Evolutionary conservation across 1,140 invertebrate species (phyloP), one percentile per base, ranked within the genome.

Genomic region (Atta cephalotes): DNA sequence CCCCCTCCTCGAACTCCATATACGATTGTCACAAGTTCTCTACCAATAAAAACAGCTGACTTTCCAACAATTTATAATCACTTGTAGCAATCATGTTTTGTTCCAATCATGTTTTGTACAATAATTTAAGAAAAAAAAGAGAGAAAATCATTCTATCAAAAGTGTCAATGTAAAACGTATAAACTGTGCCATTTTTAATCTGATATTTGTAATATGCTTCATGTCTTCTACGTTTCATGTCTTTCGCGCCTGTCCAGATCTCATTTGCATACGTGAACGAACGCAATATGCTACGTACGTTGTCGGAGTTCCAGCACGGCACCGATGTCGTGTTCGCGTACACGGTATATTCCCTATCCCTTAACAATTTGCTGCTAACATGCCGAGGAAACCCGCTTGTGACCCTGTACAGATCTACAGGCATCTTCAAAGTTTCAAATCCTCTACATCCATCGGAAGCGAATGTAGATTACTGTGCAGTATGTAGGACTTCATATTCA

Each of bases 301-400:
- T 88, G 79, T 76, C 74, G 51, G 66, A 85, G 80, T 87, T 86
- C 58, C 82, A 65, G 77, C 74, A 84, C 78, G 86, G 66, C 91
- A 65, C 66, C 82, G 79, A 93, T 92, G 92, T 92, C 92, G 85
- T 93, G 90, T 92, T 90, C 89, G 84, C 87, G 70, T 89, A 90
- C 84, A 88, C 68, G 70, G 92, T 53, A 93, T 93, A 93, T 93
- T 93, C 92, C 91, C 92, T 93, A 93, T 93, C 92, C 92, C 92
- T 93, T 90, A 93, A 93, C 92, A 93, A 93, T 93, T 93, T 93
- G 91, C 90, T 88, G 86, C 92, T 93, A 93, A 93, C 92, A 93
- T 87, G 92, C 89, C 88, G 89, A 92, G 89, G 88, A 91, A 89
- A 78, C 86, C 78, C 81, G 74, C 85, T 89, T 88, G 90, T 84